phyloP scores from a whole-genome alignment of 2,888 invertebrate species.

The Thalpophila matura region DNA sequence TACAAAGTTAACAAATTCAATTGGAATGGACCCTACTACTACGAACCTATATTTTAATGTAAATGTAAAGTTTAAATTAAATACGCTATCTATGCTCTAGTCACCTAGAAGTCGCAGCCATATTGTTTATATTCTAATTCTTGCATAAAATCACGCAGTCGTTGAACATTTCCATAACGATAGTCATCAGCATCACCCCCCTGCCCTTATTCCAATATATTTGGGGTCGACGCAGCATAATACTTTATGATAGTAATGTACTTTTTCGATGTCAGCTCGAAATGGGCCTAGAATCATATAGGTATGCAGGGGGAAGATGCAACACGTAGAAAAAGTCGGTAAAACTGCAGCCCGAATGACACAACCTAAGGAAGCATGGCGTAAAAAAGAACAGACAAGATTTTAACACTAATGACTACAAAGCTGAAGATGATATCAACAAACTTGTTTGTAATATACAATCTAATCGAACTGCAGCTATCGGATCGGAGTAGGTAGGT shows the following conservation, averaged over 20 bases:
- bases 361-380: background rate
- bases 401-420: background rate
- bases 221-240: no score
- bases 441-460: conserved; percentile 14
- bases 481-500: background rate
- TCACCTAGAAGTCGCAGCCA: background rate
- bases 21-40: no score
- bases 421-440: conserved; percentile 1
- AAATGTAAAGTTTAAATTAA: background rate
- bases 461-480: conserved; percentile 23
- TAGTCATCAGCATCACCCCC: no score
- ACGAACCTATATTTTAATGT: background rate
- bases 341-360: background rate
- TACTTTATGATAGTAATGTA: background rate
- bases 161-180: background rate
- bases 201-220: no score
- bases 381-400: background rate
- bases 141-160: background rate
- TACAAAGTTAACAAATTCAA: background rate
- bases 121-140: background rate
- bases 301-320: background rate
- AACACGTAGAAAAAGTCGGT: background rate
- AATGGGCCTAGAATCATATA: background rate
- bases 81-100: no score
- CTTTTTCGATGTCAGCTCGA: background rate